Evolutionary conservation across 2,888 invertebrate genomes (phyloP).

Genomic region (Drosophila subquinaria): DNA sequence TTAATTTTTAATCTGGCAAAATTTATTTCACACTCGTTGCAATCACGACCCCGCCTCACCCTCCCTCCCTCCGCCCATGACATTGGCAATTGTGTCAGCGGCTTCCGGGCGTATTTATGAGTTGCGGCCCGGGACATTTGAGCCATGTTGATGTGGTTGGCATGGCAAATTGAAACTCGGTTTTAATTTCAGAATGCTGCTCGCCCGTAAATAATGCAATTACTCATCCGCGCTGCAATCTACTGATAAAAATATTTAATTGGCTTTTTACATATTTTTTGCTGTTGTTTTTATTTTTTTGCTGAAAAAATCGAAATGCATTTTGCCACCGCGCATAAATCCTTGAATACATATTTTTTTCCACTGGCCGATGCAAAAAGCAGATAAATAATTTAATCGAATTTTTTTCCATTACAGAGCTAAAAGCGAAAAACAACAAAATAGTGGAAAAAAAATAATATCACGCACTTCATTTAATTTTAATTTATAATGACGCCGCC

Average conservation of each 20-base stretch:
- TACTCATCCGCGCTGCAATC: slow-evolving; percentile 78
- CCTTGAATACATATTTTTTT: slow-evolving; percentile 36
- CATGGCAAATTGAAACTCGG: slow-evolving; percentile 66
- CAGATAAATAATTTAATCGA: slow-evolving; percentile 82
- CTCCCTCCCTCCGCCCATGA: background rate
- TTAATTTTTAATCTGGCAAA: slow-evolving; percentile 70
- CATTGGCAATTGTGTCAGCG: slow-evolving; percentile 55
- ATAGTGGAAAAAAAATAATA: slow-evolving; percentile 42
- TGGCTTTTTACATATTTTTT: slow-evolving; percentile 64
- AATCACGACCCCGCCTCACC: slow-evolving; percentile 1
- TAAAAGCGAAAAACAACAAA: slow-evolving; percentile 24
- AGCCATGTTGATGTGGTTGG: slow-evolving; percentile 51
- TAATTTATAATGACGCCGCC: slow-evolving; percentile 81
- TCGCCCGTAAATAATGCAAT: slow-evolving; percentile 77
- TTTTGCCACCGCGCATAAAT: slow-evolving; percentile 76
- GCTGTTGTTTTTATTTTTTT: background rate
- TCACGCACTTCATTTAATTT: slow-evolving; percentile 79
- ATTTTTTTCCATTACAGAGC: slow-evolving; percentile 65
- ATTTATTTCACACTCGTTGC: slow-evolving; percentile 80
- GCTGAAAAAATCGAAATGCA: slow-evolving; percentile 68
- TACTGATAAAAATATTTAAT: slow-evolving; percentile 81
- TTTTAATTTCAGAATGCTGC: slow-evolving; percentile 62
- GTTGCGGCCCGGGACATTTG: slow-evolving; percentile 42
- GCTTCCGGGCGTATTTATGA: slow-evolving; percentile 71
- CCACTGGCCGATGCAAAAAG: slow-evolving; percentile 56